A percentile compares a stretch with the other conserved stretches of the same genome.
Evolutionary conservation across 2,888 invertebrate genomes (phyloP).

Genomic region (Peribatodes rhomboidaria): DNA sequence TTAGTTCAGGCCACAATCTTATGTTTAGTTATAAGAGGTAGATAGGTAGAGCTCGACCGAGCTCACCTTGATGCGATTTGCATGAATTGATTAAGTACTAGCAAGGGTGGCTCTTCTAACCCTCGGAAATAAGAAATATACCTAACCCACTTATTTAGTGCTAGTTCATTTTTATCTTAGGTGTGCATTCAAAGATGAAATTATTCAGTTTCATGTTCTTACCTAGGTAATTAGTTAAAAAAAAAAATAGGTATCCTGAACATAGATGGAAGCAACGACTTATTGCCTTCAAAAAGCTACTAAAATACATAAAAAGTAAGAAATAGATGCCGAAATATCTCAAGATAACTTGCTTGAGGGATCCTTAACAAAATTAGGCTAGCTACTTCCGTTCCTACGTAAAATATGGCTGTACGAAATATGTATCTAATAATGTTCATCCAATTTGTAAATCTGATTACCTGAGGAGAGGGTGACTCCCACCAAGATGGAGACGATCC

Average conservation of each 20-base stretch:
- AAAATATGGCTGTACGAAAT: neutral
- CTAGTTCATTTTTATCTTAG: neutral
- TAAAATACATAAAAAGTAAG: too few relatives aligned
- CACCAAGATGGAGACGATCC: slow-evolving; percentile 97
- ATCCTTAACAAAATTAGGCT: too few relatives aligned
- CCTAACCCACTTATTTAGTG: neutral
- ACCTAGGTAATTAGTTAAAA: too few relatives aligned
- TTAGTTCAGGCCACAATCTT: neutral
- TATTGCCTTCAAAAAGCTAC: too few relatives aligned
- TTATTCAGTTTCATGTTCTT: neutral
- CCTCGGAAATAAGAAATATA: slow-evolving; percentile 9
- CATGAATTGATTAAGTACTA: slow-evolving; percentile 19
- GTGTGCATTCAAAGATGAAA: neutral
- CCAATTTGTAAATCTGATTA: slow-evolving; percentile 70
- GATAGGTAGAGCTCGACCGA: slow-evolving; percentile 4
- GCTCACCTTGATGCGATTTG: slow-evolving; percentile 21
- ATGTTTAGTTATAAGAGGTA: neutral
- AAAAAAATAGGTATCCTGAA: too few relatives aligned
- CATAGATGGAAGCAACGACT: too few relatives aligned
- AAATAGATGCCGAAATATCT: too few relatives aligned
- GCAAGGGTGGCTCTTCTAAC: slow-evolving; percentile 3
- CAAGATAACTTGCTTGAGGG: too few relatives aligned
- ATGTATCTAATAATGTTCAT: neutral
- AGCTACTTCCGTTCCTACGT: neutral
- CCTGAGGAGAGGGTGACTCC: slow-evolving; percentile 98